These are phyloP conservation scores for Macroramphosus scolopax DNA, from an alignment of 2,797 vertebrate species.

Conservation along the genomic window DNA sequence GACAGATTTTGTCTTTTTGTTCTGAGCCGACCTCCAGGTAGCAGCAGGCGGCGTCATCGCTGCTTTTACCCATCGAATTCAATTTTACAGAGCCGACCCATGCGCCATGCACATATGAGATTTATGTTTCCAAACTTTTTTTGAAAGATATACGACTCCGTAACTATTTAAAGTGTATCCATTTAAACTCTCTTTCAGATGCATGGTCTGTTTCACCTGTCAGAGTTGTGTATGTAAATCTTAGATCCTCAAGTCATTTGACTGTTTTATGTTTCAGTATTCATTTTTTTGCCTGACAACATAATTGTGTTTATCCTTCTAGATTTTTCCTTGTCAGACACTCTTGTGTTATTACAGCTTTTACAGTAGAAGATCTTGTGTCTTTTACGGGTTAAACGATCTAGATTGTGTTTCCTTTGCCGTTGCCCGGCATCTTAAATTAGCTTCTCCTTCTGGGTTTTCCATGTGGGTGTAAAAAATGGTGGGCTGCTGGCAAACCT, in stretches of 20 bases:
- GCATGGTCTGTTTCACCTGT: not conserved
- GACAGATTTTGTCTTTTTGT: conserved; percentile 50
- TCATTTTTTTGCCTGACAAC: not conserved
- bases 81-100: conserved; percentile 7
- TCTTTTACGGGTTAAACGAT: conserved; percentile 39
- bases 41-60: conserved; percentile 24
- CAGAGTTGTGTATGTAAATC: not conserved
- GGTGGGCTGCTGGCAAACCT: conserved; percentile 68
- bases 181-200: not conserved
- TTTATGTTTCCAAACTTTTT: conserved; percentile 3
- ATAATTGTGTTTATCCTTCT: not conserved
- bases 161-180: not conserved
- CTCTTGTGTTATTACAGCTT: conserved; percentile 13
- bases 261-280: not conserved
- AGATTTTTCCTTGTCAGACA: not conserved
- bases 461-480: conserved; percentile 68
- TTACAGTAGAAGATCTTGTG: conserved; percentile 3
- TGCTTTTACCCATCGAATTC: conserved; percentile 40
- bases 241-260: conserved; percentile 7
- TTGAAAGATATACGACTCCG: not conserved
- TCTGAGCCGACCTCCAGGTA: conserved; percentile 35
- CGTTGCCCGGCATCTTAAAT: conserved; percentile 66
- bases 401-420: conserved; percentile 48
- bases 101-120: conserved; percentile 8
- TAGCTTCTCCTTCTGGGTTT: conserved; percentile 64